Percentiles rank a stretch among this genome's conserved stretches.
Evolutionary conservation across 2,113 vertebrate genomes (phyloP).

Genomic region (Phyllostomus hastatus): DNA sequence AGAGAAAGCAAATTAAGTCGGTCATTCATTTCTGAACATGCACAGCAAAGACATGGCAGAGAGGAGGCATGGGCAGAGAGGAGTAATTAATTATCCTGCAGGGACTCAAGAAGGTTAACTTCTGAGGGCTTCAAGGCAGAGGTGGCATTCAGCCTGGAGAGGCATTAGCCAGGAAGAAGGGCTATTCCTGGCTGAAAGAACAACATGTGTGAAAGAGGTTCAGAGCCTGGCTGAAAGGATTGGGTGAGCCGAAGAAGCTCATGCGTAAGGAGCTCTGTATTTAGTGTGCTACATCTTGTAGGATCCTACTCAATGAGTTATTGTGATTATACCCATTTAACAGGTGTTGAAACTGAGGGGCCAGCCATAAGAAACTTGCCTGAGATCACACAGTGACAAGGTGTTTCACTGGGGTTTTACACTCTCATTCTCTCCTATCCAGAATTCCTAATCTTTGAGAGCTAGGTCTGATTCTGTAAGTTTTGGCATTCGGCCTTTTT

Average conservation of each 20-base stretch:
- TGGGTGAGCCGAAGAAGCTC: not conserved
- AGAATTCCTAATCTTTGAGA: not conserved
- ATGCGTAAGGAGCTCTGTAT: fast-evolving
- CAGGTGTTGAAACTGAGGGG: not conserved
- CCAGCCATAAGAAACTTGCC: not conserved
- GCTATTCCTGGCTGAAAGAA: not conserved
- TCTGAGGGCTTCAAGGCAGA: not conserved
- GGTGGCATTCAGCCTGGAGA: not conserved
- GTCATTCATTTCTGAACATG: not conserved
- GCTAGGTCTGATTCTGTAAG: too few species aligned
- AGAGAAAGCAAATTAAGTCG: not conserved
- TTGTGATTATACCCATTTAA: not conserved
- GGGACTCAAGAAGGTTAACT: not conserved
- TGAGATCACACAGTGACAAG: not conserved
- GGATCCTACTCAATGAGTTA: not conserved
- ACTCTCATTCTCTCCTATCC: not conserved
- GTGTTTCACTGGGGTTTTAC: not conserved
- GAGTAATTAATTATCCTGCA: not conserved
- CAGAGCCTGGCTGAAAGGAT: too few species aligned
- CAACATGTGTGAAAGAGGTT: not conserved
- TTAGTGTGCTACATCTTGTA: fast-evolving
- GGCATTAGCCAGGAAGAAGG: not conserved
- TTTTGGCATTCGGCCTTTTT: not conserved
- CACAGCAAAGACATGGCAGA: not conserved
- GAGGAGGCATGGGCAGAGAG: not conserved